phyloP scores from a whole-genome alignment of 2,888 invertebrate species.

The Alcis repandata region DNA sequence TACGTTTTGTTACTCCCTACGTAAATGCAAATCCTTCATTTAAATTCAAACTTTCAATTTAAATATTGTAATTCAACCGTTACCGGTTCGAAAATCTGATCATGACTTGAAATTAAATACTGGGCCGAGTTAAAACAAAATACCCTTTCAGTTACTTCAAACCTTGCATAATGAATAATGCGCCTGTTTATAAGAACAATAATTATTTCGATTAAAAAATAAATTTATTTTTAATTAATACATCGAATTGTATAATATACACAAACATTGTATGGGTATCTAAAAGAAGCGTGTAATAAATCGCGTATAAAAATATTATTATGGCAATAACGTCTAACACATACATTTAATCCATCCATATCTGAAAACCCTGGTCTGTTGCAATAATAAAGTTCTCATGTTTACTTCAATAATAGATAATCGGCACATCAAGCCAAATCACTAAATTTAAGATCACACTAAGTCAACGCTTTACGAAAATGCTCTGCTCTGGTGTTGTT shows the following conservation, averaged over 20 bases:
- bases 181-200: neutral
- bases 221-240: slow-evolving; percentile 51
- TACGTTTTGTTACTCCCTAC: neutral
- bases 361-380: too few species aligned
- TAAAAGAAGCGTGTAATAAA: neutral
- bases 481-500: too few species aligned
- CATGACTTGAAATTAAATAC: slow-evolving; percentile 27
- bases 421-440: too few species aligned
- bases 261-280: slow-evolving; percentile 50
- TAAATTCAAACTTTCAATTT: slow-evolving; percentile 38
- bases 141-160: neutral
- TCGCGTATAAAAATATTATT: neutral
- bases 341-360: too few species aligned
- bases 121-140: slow-evolving; percentile 9
- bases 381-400: too few species aligned
- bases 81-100: slow-evolving; percentile 19
- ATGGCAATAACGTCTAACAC: too few species aligned
- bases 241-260: slow-evolving; percentile 48
- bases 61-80: slow-evolving; percentile 47
- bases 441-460: too few species aligned
- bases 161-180: neutral
- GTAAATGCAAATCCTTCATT: slow-evolving; percentile 24
- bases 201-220: slow-evolving; percentile 33
- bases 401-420: too few species aligned
- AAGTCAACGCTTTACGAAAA: too few species aligned